A percentile compares a stretch with the other conserved stretches of the same genome.
These are phyloP conservation scores for Barypeithes pellucidus DNA, from an alignment of 2,888 invertebrate species.

Conservation along the genomic window DNA sequence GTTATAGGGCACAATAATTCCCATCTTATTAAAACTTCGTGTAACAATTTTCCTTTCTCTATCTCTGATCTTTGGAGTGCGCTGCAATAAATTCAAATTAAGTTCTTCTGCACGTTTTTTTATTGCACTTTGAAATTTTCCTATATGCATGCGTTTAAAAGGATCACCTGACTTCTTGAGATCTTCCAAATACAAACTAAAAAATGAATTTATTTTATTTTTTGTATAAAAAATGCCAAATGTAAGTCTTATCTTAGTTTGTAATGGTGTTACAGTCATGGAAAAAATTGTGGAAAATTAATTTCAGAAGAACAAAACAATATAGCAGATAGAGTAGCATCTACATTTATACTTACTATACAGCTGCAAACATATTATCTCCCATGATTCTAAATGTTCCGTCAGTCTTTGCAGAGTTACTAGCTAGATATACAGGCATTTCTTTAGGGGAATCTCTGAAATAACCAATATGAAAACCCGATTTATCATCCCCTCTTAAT, in stretches of 20 bases:
- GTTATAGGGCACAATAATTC: conserved; percentile 89
- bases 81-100: conserved; percentile 75
- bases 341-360: conserved; percentile 75
- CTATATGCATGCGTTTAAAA: conserved; percentile 77
- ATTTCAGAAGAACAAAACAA: too few relatives aligned
- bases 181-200: conserved; percentile 74
- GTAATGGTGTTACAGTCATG: too few relatives aligned
- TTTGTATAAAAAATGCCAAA: too few relatives aligned
- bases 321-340: conserved; percentile 1
- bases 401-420: conserved; percentile 80
- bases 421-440: conserved; percentile 83
- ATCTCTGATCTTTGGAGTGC: conserved; percentile 75
- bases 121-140: conserved; percentile 76
- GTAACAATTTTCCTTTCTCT: conserved; percentile 78
- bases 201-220: too few relatives aligned
- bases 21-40: conserved; percentile 85
- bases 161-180: conserved; percentile 74
- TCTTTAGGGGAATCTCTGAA: conserved; percentile 88
- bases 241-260: too few relatives aligned
- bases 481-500: conserved; percentile 79
- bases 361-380: conserved; percentile 85
- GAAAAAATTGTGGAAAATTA: too few relatives aligned
- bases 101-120: conserved; percentile 77
- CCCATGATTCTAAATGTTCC: conserved; percentile 82
- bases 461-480: conserved; percentile 90